Evolutionary conservation across 2,888 invertebrate species (phyloP).

Genomic region (Chorisops tibialis): DNA sequence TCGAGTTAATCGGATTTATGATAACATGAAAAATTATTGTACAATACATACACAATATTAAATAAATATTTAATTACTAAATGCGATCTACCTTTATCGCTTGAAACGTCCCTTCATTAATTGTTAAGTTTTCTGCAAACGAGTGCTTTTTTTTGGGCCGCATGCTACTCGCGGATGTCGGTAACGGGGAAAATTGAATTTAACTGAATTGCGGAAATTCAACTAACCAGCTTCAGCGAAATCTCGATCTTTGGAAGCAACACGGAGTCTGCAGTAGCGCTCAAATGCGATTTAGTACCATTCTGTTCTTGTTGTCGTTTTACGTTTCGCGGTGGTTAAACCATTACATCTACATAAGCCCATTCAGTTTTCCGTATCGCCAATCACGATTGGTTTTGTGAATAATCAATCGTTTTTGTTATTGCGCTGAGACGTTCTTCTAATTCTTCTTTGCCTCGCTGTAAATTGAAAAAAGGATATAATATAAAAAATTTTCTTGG

Average conservation of each 20-base stretch:
- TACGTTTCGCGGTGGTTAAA: conserved; percentile 83
- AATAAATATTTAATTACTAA: background rate
- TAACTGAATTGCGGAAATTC: background rate
- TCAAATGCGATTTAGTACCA: conserved; percentile 64
- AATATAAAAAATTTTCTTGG: conserved; percentile 6
- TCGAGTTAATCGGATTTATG: background rate
- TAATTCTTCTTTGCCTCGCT: conserved; percentile 82
- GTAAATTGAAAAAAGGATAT: conserved; percentile 39
- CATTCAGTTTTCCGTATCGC: conserved; percentile 85
- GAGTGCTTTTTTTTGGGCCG: conserved; percentile 77
- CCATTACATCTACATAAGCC: conserved; percentile 85
- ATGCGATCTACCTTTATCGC: conserved; percentile 48
- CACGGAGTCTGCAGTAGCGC: conserved; percentile 57
- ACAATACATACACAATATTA: background rate
- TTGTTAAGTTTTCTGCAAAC: conserved; percentile 85
- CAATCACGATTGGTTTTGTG: conserved; percentile 66
- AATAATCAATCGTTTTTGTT: conserved; percentile 76
- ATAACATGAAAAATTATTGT: background rate
- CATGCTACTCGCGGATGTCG: conserved; percentile 33
- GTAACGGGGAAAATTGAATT: background rate
- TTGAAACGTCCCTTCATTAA: conserved; percentile 66
- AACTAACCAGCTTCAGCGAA: conserved; percentile 46
- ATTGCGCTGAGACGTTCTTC: conserved; percentile 76
- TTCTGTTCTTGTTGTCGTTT: conserved; percentile 73
- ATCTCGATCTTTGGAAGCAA: conserved; percentile 41